Conservation (phyloP, 2,113 vertebrate genomes). For the Aramus guarauna region DNA sequence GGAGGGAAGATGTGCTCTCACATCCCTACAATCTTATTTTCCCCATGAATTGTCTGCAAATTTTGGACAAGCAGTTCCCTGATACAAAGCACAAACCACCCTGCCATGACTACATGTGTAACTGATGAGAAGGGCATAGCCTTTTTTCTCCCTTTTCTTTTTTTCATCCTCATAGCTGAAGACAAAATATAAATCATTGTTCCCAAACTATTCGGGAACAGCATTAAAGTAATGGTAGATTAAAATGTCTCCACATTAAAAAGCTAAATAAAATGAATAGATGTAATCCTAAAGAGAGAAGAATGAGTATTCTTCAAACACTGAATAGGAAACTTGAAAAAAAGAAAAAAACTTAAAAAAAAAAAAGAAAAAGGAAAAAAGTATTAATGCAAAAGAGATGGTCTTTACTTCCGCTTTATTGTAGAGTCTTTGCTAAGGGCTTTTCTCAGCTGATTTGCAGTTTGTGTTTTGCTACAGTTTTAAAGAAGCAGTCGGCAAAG, state of each 20-base stretch:
- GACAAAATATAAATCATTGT: constrained; percentile 6
- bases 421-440: constrained; percentile 28
- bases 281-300: constrained; percentile 59
- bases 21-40: neutral
- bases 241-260: constrained; percentile 55
- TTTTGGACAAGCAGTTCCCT: neutral
- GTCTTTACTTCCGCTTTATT: constrained; percentile 9
- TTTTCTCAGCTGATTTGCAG: constrained; percentile 19
- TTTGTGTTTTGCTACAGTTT: constrained; percentile 29
- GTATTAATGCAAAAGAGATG: constrained; percentile 59
- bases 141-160: neutral
- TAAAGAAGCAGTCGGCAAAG: neutral
- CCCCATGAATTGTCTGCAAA: neutral
- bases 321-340: constrained; percentile 47
- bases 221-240: constrained; percentile 52
- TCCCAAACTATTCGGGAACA: constrained; percentile 26
- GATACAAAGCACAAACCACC: neutral
- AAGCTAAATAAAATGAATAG: constrained; percentile 63
- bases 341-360: neutral
- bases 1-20: neutral
- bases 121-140: constrained; percentile 5
- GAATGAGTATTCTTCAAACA: constrained; percentile 61
- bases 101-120: neutral
- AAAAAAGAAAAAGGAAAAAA: neutral
- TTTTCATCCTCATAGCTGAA: neutral